Percentiles rank a stretch among this genome's conserved stretches.
phyloP scores from a whole-genome alignment of 2,888 invertebrate species.

The Zonitis immaculata region DNA sequence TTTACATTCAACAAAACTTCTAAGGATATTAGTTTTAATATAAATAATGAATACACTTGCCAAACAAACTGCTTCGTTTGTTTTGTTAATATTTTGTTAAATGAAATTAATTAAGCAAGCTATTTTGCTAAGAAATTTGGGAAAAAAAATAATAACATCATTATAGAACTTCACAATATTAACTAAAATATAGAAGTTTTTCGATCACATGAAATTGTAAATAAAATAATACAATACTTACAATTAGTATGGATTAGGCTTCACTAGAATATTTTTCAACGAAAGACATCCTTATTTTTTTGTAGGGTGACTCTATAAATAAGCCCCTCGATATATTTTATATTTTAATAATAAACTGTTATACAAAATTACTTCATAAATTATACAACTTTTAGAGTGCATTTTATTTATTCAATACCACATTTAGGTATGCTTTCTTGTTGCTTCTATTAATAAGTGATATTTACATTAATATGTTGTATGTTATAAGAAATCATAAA shows the following conservation, averaged over 20 bases:
- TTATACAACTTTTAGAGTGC: neutral
- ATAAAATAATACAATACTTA: too few relatives aligned
- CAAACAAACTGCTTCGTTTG: slow-evolving; percentile 4
- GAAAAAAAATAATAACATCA: neutral
- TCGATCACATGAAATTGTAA: too few relatives aligned
- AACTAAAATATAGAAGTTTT: too few relatives aligned
- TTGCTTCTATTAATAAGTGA: neutral
- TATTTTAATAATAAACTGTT: neutral
- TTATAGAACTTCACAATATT: too few relatives aligned
- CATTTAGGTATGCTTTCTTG: neutral
- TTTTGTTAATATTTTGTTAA: slow-evolving; percentile 7
- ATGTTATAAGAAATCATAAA: neutral
- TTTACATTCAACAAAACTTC: too few relatives aligned
- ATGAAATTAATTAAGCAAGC: slow-evolving; percentile 7
- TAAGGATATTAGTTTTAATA: slow-evolving; percentile 5
- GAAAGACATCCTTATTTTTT: too few relatives aligned
- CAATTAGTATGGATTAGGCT: too few relatives aligned
- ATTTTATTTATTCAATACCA: neutral
- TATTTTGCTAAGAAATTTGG: neutral
- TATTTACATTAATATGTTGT: neutral
- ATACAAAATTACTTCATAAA: neutral
- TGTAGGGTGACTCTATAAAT: neutral
- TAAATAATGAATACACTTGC: slow-evolving; percentile 11
- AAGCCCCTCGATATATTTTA: neutral
- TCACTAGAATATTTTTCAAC: too few relatives aligned